Evolutionary conservation across 53 echinoderm and acorn worm genomes (phyloP), one percentile per base, ranked within the genome.

Genomic region (Actinopyga echinites): DNA sequence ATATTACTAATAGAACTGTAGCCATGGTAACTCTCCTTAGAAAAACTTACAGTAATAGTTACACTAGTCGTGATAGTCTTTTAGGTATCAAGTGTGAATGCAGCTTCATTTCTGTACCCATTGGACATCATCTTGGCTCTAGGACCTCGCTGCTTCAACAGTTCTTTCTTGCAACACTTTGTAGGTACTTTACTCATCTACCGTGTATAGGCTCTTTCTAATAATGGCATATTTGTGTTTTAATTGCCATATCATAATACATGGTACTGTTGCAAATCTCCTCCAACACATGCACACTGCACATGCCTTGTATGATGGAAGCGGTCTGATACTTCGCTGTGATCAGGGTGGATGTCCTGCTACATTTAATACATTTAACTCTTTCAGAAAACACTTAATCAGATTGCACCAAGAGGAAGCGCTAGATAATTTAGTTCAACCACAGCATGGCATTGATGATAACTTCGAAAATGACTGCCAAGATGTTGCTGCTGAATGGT

Each of bases 291-390:
- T 67, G 11, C 84, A 84, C 35, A 33, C 67, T 84, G 84, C 84
- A 53, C 84, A 84, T 84, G 84, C 84, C 43, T 69, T 84, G 32
- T 74, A 74, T 84, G 84, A 84, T 33, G 73, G 84, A 15, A 68
- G 15, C 8, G 69, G 73, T 32, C 69, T 84, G 43, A 15, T 68
- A 12, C 54, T 84, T 11, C 65, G 11, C 17, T 84, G 67, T 74
- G 68, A 68, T 83, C 83, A 83, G 68, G 83, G 83, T 44, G 83
- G 84, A 56, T 84, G 84, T 35, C 74, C 37, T 52, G 65, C 69
- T 15, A 30, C 84, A 53, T 73, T 73, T 33, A 53, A n/a, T 73
- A 54, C 84, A n/a, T 84, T 84, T 52, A 84, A 84, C 20, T 84
- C 84, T 26, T 69, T 73, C 9, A 8, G 84, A 74, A 84, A 69